Evolutionary conservation across 2,888 invertebrate genomes (phyloP).

Genomic region (Liposcelis brunnea): DNA sequence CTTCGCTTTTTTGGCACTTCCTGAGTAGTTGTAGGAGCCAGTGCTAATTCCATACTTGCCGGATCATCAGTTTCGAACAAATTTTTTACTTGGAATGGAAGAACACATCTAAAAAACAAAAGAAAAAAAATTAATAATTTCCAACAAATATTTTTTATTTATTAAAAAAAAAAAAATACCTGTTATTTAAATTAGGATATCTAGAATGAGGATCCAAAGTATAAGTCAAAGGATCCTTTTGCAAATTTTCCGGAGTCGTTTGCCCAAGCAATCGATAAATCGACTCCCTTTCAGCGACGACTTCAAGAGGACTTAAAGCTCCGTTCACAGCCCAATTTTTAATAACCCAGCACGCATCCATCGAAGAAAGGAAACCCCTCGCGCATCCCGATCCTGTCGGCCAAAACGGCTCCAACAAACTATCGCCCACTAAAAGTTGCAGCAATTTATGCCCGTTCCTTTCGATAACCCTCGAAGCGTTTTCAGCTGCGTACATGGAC

Average conservation of each 20-base stretch:
- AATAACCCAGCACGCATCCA: constrained; percentile 94
- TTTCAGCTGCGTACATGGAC: constrained; percentile 94
- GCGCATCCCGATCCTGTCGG: constrained; percentile 98
- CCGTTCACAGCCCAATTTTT: constrained; percentile 57
- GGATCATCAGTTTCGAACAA: constrained; percentile 57
- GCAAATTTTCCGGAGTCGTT: constrained; percentile 91
- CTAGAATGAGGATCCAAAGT: constrained; percentile 72
- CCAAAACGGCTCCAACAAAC: constrained; percentile 93
- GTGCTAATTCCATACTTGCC: constrained; percentile 31
- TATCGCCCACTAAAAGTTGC: constrained; percentile 88
- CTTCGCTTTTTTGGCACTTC: constrained; percentile 49
- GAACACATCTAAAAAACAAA: constrained; percentile 55
- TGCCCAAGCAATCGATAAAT: constrained; percentile 79
- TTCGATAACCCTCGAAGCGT: constrained; percentile 72
- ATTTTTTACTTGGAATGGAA: constrained; percentile 55
- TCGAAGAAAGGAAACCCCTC: constrained; percentile 84
- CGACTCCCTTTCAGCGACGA: constrained; percentile 87
- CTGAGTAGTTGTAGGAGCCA: constrained; percentile 23
- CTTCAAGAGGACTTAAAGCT: constrained; percentile 54
- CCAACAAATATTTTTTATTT: background rate
- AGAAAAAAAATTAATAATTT: constrained; percentile 2
- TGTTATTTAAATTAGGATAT: constrained; percentile 21
- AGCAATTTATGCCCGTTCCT: constrained; percentile 60
- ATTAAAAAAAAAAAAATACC: background rate
- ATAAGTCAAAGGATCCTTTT: constrained; percentile 73